Evolutionary conservation across 2,797 vertebrate species (phyloP).

Genomic region (Arnoldichthys spilopterus): DNA sequence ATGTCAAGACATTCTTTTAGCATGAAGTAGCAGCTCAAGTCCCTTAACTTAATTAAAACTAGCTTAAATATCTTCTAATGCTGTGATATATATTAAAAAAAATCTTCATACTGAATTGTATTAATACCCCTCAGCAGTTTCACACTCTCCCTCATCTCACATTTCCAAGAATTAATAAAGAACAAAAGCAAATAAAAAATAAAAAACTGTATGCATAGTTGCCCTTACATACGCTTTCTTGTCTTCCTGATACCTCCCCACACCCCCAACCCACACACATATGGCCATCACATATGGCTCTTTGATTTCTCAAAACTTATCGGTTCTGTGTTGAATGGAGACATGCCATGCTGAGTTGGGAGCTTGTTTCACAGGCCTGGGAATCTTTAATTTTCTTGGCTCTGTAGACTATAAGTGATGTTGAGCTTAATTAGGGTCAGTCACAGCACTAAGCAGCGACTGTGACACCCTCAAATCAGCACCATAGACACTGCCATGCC

Average conservation of each 20-base stretch:
- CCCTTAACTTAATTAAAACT: no score
- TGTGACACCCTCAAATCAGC: neutral
- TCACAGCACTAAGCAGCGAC: neutral
- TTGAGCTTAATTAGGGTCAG: slow-evolving; percentile 16
- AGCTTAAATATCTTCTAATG: no score
- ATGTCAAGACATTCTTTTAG: no score
- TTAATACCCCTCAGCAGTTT: no score
- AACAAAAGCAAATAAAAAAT: no score
- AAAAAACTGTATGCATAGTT: neutral
- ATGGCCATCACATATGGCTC: neutral
- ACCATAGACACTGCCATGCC: neutral
- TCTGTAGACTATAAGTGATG: neutral
- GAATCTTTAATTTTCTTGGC: slow-evolving; percentile 16
- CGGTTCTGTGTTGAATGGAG: neutral
- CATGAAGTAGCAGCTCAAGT: no score
- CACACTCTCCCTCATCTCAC: no score
- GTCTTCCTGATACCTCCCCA: neutral
- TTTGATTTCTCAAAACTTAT: neutral
- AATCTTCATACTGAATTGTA: no score
- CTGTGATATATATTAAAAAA: no score
- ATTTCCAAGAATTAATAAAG: no score
- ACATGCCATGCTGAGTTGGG: neutral
- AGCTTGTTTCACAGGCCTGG: neutral
- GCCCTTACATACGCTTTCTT: neutral
- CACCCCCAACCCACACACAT: neutral